These are phyloP conservation scores for Drosophila micromelanica DNA, from an alignment of 1,140 invertebrate species.

Conservation along the genomic window DNA sequence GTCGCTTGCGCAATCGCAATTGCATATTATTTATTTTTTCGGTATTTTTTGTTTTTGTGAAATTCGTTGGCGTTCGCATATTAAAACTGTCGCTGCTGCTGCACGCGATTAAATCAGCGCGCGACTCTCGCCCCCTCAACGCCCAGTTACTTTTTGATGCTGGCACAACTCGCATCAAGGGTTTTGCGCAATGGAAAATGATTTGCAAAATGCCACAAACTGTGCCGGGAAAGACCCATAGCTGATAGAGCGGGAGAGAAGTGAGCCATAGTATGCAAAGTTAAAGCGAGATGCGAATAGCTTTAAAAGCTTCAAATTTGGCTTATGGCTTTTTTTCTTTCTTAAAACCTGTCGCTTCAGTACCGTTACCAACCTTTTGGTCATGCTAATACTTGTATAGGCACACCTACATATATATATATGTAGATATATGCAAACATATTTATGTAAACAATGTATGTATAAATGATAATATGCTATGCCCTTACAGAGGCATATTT, in stretches of 20 bases:
- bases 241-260: background rate
- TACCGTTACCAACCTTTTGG: slow-evolving; percentile 43
- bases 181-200: slow-evolving; percentile 78
- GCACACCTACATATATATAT: slow-evolving; percentile 10
- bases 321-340: slow-evolving; percentile 4
- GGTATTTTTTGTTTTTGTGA: slow-evolving; percentile 10
- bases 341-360: slow-evolving; percentile 52
- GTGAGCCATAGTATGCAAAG: no score
- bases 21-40: slow-evolving; percentile 20
- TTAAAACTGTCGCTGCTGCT: slow-evolving; percentile 12
- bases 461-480: background rate
- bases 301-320: slow-evolving; percentile 1
- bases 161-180: slow-evolving; percentile 54
- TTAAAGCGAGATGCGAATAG: slow-evolving; percentile 4
- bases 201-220: slow-evolving; percentile 73
- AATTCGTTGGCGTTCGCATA: slow-evolving; percentile 31
- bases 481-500: no score
- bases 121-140: slow-evolving; percentile 16
- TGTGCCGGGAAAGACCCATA: slow-evolving; percentile 11
- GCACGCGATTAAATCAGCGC: slow-evolving; percentile 27
- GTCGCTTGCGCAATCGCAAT: slow-evolving; percentile 63
- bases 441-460: slow-evolving; percentile 21
- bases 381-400: slow-evolving; percentile 32
- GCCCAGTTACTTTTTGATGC: slow-evolving; percentile 44
- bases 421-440: slow-evolving; percentile 1